Evolutionary conservation across 2,113 vertebrate species (phyloP).

Genomic region (Pseudorectes ferrugineus): DNA sequence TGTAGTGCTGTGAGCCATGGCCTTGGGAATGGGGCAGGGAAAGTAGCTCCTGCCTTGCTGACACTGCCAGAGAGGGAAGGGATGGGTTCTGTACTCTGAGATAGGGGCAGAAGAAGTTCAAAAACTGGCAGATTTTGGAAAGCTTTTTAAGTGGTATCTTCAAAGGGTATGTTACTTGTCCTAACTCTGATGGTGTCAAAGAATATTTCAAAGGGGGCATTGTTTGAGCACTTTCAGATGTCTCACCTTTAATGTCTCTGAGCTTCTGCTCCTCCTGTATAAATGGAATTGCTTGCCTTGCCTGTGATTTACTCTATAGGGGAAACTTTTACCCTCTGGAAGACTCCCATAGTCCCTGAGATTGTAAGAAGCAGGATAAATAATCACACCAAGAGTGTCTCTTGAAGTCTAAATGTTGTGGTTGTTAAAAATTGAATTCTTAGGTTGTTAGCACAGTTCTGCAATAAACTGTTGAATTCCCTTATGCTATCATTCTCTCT

Average conservation of each 20-base stretch:
- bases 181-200: constrained; percentile 27
- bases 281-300: background rate
- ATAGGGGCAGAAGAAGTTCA: background rate
- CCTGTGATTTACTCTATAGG: background rate
- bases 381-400: background rate
- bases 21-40: background rate
- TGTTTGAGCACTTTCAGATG: constrained; percentile 34
- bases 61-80: background rate
- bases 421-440: background rate
- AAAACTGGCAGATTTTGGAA: constrained; percentile 36
- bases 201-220: constrained; percentile 30
- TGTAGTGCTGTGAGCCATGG: background rate
- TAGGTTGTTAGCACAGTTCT: background rate
- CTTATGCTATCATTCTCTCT: background rate
- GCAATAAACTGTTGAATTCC: background rate
- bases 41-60: background rate
- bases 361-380: background rate
- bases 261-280: background rate
- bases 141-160: constrained; percentile 43
- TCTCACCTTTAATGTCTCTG: constrained; percentile 23
- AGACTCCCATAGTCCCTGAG: background rate
- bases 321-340: background rate
- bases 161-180: constrained; percentile 24
- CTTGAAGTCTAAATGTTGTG: background rate
- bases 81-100: background rate